These are phyloP conservation scores for Trachelus troglodyta DNA, from an alignment of 2,888 invertebrate genomes.

Conservation along the genomic window DNA sequence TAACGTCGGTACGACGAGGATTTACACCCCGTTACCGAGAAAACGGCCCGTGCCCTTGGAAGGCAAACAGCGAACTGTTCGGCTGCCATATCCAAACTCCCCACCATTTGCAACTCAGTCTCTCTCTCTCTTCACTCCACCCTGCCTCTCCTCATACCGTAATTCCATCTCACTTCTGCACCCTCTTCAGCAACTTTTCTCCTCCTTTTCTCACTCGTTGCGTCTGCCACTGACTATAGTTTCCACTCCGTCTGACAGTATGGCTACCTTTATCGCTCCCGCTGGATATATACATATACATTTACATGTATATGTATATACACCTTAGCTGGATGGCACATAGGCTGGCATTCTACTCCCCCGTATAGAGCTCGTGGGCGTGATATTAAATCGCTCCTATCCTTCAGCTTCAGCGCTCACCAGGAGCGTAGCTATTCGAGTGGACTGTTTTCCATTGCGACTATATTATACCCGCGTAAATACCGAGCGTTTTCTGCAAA, in stretches of 20 bases:
- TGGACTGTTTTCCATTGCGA: not conserved
- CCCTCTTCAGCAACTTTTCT: not conserved
- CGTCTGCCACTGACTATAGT: not conserved
- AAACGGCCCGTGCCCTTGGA: conserved; percentile 61
- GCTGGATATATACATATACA: not conserved
- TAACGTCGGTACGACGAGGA: not conserved
- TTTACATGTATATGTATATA: not conserved
- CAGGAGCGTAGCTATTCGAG: conserved; percentile 8
- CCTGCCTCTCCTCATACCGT: conserved; percentile 9
- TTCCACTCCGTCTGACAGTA: not conserved
- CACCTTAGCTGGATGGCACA: not conserved
- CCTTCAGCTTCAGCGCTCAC: conserved; percentile 34
- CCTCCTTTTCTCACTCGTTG: not conserved
- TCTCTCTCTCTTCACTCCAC: conserved; percentile 26
- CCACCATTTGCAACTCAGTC: conserved; percentile 40
- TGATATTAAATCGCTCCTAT: conserved; percentile 63
- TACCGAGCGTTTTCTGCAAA: not conserved
- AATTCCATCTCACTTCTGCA: not conserved
- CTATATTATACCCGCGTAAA: not conserved
- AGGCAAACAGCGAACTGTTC: conserved; percentile 65
- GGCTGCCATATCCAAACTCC: conserved; percentile 63
- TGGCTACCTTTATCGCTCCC: not conserved
- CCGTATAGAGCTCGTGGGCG: conserved; percentile 51
- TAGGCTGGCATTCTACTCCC: not conserved
- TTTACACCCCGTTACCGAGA: conserved; percentile 25